Percentiles rank a stretch among this genome's conserved stretches.
Conservation (phyloP, 2,888 invertebrate genomes). For the Sinotaia quadrata region DNA sequence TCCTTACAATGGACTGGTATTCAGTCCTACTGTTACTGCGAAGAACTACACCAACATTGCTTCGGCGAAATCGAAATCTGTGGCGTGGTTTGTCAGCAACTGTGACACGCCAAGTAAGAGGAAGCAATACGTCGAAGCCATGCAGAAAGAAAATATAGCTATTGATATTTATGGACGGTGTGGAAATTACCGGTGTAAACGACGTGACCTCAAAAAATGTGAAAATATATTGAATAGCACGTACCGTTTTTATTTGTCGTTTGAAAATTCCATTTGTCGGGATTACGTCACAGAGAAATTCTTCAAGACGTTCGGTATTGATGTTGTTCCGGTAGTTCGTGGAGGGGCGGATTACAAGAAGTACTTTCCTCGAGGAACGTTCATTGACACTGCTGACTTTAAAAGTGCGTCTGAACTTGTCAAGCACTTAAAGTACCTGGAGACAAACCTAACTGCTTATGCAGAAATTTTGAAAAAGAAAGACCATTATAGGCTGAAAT, state of each 20-base stretch:
- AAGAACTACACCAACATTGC: conserved; percentile 10
- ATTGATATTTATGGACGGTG: conserved; percentile 48
- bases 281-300: conserved; percentile 48
- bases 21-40: not conserved
- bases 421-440: conserved; percentile 12
- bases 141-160: conserved; percentile 39
- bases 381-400: conserved; percentile 29
- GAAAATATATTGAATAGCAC: no score
- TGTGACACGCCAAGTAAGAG: conserved; percentile 42
- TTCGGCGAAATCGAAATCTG: conserved; percentile 33
- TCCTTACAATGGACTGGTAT: conserved; percentile 7
- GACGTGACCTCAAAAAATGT: no score
- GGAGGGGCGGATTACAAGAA: conserved; percentile 29
- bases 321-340: conserved; percentile 32
- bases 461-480: conserved; percentile 2
- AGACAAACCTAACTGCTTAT: conserved; percentile 1
- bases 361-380: conserved; percentile 22
- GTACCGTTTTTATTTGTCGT: conserved; percentile 43
- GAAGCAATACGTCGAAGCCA: conserved; percentile 39
- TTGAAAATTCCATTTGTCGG: conserved; percentile 45
- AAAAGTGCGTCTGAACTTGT: conserved; percentile 18
- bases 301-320: conserved; percentile 24
- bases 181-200: no score
- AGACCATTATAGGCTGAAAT: not conserved
- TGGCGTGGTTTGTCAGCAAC: conserved; percentile 52